Evolutionary conservation across 2,797 vertebrate species (phyloP).

Genomic region (Premnoplex brunnescens): DNA sequence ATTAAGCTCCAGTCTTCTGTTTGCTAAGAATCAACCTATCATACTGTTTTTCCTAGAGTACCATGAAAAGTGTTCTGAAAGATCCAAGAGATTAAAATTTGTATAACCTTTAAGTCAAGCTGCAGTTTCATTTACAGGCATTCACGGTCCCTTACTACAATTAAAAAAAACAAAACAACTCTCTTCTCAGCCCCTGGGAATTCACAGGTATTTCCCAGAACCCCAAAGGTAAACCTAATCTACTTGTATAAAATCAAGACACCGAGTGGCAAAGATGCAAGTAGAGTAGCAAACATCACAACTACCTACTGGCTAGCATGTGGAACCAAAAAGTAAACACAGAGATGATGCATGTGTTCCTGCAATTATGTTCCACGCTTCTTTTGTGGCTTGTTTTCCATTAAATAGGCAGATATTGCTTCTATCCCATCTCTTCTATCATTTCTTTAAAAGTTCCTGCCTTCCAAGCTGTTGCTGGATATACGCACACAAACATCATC

Average conservation of each 20-base stretch:
- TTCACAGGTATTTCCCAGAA: neutral
- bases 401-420: neutral
- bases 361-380: neutral
- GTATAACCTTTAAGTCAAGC: neutral
- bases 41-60: neutral
- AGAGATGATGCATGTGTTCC: neutral
- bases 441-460: neutral
- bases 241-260: neutral
- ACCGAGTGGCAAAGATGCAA: neutral
- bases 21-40: neutral
- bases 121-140: neutral
- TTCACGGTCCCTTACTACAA: neutral
- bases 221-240: neutral
- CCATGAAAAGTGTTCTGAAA: neutral
- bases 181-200: neutral
- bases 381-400: neutral
- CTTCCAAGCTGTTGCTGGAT: neutral
- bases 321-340: neutral
- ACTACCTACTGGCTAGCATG: accelerated
- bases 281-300: neutral
- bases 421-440: neutral
- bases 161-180: accelerated
- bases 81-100: neutral
- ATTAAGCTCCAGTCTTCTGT: neutral
- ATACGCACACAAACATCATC: neutral